phyloP scores from a whole-genome alignment of 2,797 vertebrate species.

The Girardinus metallicus region DNA sequence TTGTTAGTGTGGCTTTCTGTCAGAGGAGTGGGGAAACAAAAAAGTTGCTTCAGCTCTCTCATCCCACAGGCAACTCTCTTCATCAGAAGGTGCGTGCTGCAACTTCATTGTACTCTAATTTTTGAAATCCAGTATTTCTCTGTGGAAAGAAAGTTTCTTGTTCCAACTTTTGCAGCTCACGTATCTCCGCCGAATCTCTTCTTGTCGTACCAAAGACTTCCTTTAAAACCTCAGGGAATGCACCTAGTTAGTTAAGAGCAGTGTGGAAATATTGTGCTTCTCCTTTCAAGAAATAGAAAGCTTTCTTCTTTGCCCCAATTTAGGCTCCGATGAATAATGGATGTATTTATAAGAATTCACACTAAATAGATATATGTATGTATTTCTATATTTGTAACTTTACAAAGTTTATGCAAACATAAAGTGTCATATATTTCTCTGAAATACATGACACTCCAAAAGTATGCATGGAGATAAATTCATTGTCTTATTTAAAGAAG shows the following conservation, averaged over 20 bases:
- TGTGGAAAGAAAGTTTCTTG: conserved; percentile 57
- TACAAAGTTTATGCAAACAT: neutral
- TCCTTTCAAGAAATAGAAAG: conserved; percentile 56
- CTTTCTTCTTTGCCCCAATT: conserved; percentile 66
- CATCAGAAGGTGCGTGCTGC: conserved; percentile 43
- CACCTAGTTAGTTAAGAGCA: conserved; percentile 72
- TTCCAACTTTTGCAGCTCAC: conserved; percentile 56
- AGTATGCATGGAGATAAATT: neutral
- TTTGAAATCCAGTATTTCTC: conserved; percentile 57
- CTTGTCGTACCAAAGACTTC: conserved; percentile 56
- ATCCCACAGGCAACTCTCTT: conserved; percentile 56
- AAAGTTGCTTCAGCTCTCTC: conserved; percentile 36
- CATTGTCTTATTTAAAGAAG: neutral
- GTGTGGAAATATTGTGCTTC: conserved; percentile 45
- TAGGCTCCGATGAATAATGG: conserved; percentile 65
- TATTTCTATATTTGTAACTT: conserved; percentile 5
- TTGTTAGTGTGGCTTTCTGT: conserved; percentile 72
- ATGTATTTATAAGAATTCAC: conserved; percentile 50
- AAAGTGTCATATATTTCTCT: too few species aligned
- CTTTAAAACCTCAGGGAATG: conserved; percentile 61
- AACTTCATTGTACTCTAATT: conserved; percentile 61
- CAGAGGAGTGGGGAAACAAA: conserved; percentile 34
- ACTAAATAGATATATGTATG: conserved; percentile 14
- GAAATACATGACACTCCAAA: neutral
- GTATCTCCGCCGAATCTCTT: conserved; percentile 46